A percentile compares a stretch with the other conserved stretches of the same genome.
Evolutionary conservation across 2,888 invertebrate genomes (phyloP).

Genomic region (Charanyca ferruginea): DNA sequence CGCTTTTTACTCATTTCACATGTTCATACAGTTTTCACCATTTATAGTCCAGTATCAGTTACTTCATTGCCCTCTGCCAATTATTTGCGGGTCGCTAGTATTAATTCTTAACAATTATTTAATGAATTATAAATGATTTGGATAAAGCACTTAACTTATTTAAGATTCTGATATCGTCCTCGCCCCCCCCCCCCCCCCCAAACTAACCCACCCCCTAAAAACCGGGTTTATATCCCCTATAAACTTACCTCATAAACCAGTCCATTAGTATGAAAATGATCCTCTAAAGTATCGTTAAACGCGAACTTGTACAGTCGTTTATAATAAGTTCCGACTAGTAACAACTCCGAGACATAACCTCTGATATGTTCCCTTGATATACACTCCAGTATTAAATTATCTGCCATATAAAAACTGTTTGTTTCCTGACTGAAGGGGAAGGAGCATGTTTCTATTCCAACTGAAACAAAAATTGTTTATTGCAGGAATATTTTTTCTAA

Average conservation of each 20-base stretch:
- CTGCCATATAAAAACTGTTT: slow-evolving; percentile 84
- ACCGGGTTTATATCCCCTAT: too few relatives aligned
- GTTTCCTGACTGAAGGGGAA: slow-evolving; percentile 85
- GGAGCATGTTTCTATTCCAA: slow-evolving; percentile 91
- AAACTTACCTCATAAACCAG: slow-evolving; percentile 85
- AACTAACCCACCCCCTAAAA: too few relatives aligned
- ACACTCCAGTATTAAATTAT: slow-evolving; percentile 84
- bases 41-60: too few relatives aligned
- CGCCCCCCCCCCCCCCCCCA: too few relatives aligned
- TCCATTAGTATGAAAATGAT: slow-evolving; percentile 82
- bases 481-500: background rate
- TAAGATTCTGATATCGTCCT: too few relatives aligned
- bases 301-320: slow-evolving; percentile 83
- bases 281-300: slow-evolving; percentile 80
- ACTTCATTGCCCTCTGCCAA: too few relatives aligned
- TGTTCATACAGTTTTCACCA: too few relatives aligned
- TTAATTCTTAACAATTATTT: too few relatives aligned
- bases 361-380: slow-evolving; percentile 85
- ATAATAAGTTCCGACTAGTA: slow-evolving; percentile 86
- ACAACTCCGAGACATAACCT: slow-evolving; percentile 79
- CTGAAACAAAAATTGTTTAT: slow-evolving; percentile 76
- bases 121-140: too few relatives aligned
- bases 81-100: too few relatives aligned
- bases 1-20: too few relatives aligned
- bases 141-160: too few relatives aligned